A percentile compares a stretch with the other conserved stretches of the same genome.
Evolutionary conservation across 2,113 vertebrate species (phyloP).

Genomic region (Heterotilapia buettikoferi): DNA sequence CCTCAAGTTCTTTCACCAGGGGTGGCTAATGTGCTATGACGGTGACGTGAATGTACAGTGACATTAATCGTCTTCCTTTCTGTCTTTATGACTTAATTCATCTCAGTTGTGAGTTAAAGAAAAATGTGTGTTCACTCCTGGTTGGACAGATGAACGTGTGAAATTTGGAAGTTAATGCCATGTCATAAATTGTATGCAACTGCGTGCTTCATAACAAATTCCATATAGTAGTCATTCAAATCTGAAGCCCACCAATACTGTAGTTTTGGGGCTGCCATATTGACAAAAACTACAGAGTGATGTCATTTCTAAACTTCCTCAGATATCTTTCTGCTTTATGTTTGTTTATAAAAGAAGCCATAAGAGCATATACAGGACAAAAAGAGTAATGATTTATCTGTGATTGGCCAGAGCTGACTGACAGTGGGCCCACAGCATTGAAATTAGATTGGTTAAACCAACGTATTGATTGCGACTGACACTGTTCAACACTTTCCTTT

Average conservation of each 20-base stretch:
- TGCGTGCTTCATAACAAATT: neutral
- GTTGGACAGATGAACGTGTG: neutral
- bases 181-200: neutral
- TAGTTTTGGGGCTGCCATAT: neutral
- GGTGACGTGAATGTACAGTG: neutral
- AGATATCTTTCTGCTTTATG: neutral
- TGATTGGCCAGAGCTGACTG: neutral
- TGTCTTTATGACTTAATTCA: neutral
- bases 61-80: neutral
- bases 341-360: neutral
- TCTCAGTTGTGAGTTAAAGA: neutral
- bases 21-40: neutral
- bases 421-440: neutral
- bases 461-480: neutral
- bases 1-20: neutral
- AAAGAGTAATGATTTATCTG: neutral
- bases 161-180: neutral
- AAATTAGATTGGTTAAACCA: neutral
- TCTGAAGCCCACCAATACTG: neutral
- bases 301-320: neutral
- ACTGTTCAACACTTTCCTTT: neutral
- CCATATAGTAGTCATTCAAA: neutral
- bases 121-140: neutral
- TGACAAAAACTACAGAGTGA: neutral
- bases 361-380: neutral